These are phyloP conservation scores for Mustelus asterias DNA, from an alignment of 2,113 vertebrate species.

Conservation along the genomic window DNA sequence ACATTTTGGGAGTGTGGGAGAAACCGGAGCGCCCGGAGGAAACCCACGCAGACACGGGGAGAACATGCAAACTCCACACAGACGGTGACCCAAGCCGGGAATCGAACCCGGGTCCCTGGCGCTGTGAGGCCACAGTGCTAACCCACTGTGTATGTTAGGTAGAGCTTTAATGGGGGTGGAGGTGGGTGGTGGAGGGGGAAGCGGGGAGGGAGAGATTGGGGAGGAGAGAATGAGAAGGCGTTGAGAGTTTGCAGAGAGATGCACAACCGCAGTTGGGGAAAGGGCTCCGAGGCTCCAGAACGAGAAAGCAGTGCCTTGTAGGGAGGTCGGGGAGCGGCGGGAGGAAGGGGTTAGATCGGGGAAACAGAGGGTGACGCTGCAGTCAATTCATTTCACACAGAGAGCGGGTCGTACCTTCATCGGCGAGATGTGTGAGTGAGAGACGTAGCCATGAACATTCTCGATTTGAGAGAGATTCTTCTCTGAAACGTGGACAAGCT, in stretches of 20 bases:
- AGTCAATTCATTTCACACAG: slow-evolving; percentile 34
- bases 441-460: slow-evolving; percentile 65
- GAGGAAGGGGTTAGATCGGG: not conserved
- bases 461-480: slow-evolving; percentile 61
- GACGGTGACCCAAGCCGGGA: too few species aligned
- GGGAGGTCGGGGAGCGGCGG: not conserved
- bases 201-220: slow-evolving; percentile 45
- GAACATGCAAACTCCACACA: too few species aligned
- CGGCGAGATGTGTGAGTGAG: slow-evolving; percentile 59
- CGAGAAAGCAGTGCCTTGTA: not conserved
- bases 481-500: slow-evolving; percentile 57
- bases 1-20: too few species aligned
- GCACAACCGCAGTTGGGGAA: not conserved
- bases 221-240: slow-evolving; percentile 39
- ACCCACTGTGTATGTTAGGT: too few species aligned
- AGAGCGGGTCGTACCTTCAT: slow-evolving; percentile 52
- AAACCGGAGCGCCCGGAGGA: too few species aligned
- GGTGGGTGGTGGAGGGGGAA: slow-evolving; percentile 41
- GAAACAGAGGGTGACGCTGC: slow-evolving; percentile 38
- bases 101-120: too few species aligned
- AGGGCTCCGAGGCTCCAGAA: not conserved
- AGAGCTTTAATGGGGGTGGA: too few species aligned
- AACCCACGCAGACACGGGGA: too few species aligned
- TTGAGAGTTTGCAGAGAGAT: not conserved
- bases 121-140: too few species aligned